Evolutionary conservation across 2,797 vertebrate species (phyloP), one percentile per base, ranked within the genome.

Genomic region (Clamator glandarius): DNA sequence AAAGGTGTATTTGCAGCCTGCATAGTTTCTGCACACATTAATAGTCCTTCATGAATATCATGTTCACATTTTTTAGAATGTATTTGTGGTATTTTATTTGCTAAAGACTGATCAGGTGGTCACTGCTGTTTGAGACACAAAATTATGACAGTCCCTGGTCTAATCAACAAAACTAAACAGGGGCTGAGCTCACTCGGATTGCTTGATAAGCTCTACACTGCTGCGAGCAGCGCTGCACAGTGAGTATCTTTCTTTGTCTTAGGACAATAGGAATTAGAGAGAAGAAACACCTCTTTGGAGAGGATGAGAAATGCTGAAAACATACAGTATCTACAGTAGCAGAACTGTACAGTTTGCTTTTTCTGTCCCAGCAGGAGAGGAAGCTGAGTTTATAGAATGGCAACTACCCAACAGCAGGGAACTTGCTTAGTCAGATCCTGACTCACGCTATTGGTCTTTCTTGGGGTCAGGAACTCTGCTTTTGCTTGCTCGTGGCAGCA

Each of bases 61-160:
- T 52, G 92, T 67, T 93, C 95, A 90, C 93, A 96, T 96, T 95
- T 95, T 93, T 95, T 80, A 96, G 93, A 92, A 88, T 72, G 89
- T 82, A 94, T 96, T 92, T 82, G 67, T 91, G 92, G 91, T 90
- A 95, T 95, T 96, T 96, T 94, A 90, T 96, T 96, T 97, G 95
- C 87, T 94, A 89, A 96, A 84, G 52, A 74, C 77, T 68, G 61
- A 25, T 73, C 3, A 11, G 91, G 87, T 93, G 89, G 91, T 95
- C 93, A 18, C 44, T 89, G 54, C 92, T 89, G 86, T 70, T 86
- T 89, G 92, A 92, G 81, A 42, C 52, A 72, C 44, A 92, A 78
- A 86, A 41, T 86, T 57, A 31, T 54, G 72, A 75, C 81, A 83
- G 57, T 57, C 52, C 25, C 67, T 46, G 41, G 28, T 61, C 64